Evolutionary conservation across 2,888 invertebrate species (phyloP).

Genomic region (Hydrotaea cyrtoneurina): DNA sequence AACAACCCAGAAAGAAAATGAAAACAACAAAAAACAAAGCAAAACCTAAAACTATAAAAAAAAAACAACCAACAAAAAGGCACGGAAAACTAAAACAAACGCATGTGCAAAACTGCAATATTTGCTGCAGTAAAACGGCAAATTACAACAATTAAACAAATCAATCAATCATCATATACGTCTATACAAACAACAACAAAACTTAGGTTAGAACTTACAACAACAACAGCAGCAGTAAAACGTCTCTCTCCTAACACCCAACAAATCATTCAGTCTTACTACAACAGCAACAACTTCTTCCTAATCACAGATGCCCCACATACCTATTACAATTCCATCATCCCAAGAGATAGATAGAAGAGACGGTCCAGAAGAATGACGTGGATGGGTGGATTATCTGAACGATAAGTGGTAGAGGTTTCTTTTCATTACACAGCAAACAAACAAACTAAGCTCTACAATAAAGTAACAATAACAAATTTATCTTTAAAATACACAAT

Average conservation of each 20-base stretch:
- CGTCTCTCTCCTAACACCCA: not conserved
- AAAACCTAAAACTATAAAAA: conserved; percentile 18
- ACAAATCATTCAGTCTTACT: not conserved
- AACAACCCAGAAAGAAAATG: not conserved
- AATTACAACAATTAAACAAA: conserved; percentile 44
- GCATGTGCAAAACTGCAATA: conserved; percentile 43
- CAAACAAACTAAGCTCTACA: not conserved
- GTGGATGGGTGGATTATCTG: not conserved
- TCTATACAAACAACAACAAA: conserved; percentile 23
- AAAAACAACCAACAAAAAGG: not conserved
- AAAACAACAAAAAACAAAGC: not conserved
- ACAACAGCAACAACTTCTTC: not conserved
- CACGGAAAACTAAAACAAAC: conserved; percentile 32
- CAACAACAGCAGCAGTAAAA: not conserved
- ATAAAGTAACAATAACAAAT: conserved; percentile 1
- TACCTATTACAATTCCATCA: not conserved
- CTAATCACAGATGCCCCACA: conserved; percentile 17
- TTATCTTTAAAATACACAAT: conserved; percentile 2
- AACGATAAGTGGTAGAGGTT: not conserved
- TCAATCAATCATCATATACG: conserved; percentile 33
- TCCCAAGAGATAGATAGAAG: not conserved
- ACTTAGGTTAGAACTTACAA: conserved; percentile 4
- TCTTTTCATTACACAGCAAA: not conserved
- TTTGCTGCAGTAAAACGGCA: conserved; percentile 48
- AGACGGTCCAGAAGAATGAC: not conserved